These are phyloP conservation scores for Platycheirus albimanus DNA, from an alignment of 2,888 invertebrate genomes.

Conservation along the genomic window DNA sequence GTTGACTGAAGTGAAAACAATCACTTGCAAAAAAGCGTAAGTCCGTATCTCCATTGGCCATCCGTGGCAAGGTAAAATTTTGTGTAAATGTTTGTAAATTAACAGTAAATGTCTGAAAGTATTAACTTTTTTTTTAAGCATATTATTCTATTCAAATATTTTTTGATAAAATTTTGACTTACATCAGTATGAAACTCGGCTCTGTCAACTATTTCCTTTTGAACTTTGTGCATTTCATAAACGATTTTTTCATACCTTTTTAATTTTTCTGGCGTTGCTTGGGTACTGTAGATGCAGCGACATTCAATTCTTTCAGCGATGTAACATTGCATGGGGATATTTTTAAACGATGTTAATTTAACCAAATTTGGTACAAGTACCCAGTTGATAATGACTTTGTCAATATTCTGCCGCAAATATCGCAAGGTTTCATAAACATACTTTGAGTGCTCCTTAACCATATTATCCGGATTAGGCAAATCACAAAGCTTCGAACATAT, in stretches of 20 bases:
- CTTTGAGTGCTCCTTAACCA: constrained; percentile 80
- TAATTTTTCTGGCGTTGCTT: constrained; percentile 31
- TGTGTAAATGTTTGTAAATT: constrained; percentile 83
- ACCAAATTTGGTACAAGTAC: constrained; percentile 78
- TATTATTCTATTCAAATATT: not conserved
- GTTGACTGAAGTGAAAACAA: constrained; percentile 86
- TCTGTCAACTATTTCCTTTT: constrained; percentile 83
- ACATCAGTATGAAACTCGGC: constrained; percentile 79
- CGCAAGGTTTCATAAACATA: constrained; percentile 83
- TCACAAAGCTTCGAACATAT: constrained; percentile 85
- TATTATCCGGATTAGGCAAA: constrained; percentile 74
- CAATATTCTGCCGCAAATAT: constrained; percentile 84
- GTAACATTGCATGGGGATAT: constrained; percentile 76
- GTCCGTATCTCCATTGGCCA: constrained; percentile 82
- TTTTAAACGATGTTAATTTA: constrained; percentile 71
- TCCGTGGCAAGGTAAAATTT: constrained; percentile 79
- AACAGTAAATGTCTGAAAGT: constrained; percentile 84
- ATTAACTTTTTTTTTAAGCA: not conserved
- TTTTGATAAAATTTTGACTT: not conserved
- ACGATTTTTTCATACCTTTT: constrained; percentile 68
- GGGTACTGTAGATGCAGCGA: constrained; percentile 77
- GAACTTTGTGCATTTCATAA: constrained; percentile 83
- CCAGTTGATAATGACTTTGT: constrained; percentile 80
- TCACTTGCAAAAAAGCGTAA: constrained; percentile 84
- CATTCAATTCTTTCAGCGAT: constrained; percentile 78